Evolutionary conservation across 2,888 invertebrate species (phyloP).

Genomic region (Drosophila formosana): DNA sequence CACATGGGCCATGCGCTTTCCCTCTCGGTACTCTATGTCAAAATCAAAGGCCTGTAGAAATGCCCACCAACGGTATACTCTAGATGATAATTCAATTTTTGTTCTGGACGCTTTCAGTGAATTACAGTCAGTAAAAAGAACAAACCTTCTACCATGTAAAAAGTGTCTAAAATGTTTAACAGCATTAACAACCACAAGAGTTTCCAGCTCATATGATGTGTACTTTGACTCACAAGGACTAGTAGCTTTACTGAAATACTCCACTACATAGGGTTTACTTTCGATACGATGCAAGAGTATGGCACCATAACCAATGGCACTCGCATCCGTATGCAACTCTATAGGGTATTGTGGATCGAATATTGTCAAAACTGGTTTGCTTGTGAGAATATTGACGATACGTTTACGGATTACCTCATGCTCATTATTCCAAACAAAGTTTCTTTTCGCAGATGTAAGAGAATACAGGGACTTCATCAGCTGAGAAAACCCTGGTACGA

Average conservation of each 20-base stretch:
- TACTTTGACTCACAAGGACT: conserved; percentile 2
- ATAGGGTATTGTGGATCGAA: conserved; percentile 1
- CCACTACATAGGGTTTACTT: not conserved
- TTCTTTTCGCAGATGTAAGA: too few species aligned
- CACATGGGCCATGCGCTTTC: conserved; percentile 42
- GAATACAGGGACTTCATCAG: too few species aligned
- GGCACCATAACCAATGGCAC: not conserved
- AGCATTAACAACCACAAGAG: conserved; percentile 45
- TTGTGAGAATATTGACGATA: conserved; percentile 9
- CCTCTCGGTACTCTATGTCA: conserved; percentile 19
- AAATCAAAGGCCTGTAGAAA: conserved; percentile 33
- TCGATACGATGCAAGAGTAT: not conserved
- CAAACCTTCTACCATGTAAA: conserved; percentile 22
- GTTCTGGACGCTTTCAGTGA: conserved; percentile 18
- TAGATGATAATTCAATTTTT: conserved; percentile 28
- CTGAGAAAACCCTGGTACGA: too few species aligned
- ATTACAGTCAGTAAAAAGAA: conserved; percentile 32
- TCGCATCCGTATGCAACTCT: conserved; percentile 32
- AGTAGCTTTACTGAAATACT: not conserved
- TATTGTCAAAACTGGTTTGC: conserved; percentile 27
- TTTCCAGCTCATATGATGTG: conserved; percentile 33
- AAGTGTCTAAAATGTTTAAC: conserved; percentile 56
- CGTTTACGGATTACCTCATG: too few species aligned
- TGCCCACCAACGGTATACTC: conserved; percentile 33
- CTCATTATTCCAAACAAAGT: too few species aligned